phyloP scores from a whole-genome alignment of 2,113 vertebrate genomes.

The Abramis brama region DNA sequence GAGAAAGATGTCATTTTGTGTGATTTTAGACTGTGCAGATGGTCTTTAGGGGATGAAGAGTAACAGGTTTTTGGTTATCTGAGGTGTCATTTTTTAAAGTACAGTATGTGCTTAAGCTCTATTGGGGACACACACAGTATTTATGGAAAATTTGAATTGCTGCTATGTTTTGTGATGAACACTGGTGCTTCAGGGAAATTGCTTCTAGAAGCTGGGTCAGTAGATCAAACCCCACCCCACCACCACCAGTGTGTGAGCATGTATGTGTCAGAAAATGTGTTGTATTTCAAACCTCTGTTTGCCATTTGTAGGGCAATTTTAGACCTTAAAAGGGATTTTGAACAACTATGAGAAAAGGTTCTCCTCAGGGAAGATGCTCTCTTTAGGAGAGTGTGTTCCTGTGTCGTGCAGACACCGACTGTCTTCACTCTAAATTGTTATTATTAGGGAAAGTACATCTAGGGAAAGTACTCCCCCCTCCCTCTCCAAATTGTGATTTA shows the following conservation, averaged over 20 bases:
- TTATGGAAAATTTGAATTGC: constrained; percentile 10
- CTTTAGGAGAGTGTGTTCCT: not conserved
- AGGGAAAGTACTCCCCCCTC: too few species aligned
- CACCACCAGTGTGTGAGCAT: not conserved
- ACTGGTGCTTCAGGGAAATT: constrained; percentile 16
- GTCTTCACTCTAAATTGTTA: constrained; percentile 27
- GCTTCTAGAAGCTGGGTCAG: constrained; percentile 41
- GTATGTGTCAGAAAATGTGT: not conserved
- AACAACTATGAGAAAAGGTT: constrained; percentile 25
- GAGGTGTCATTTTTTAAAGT: constrained; percentile 1
- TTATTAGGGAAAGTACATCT: constrained; percentile 28
- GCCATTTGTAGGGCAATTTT: not conserved
- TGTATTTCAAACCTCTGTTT: not conserved
- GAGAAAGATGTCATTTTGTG: not conserved
- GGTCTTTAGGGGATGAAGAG: not conserved
- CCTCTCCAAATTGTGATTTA: constrained; percentile 12
- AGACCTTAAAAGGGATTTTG: not conserved
- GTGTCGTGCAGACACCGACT: not conserved
- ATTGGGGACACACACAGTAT: not conserved
- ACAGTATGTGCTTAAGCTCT: constrained; percentile 1
- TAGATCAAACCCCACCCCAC: not conserved
- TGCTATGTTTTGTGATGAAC: constrained; percentile 7
- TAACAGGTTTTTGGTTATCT: not conserved
- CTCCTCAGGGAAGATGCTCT: constrained; percentile 2
- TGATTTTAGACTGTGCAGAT: constrained; percentile 6